phyloP scores from a whole-genome alignment of 2,113 vertebrate genomes.

The Strix aluco region DNA sequence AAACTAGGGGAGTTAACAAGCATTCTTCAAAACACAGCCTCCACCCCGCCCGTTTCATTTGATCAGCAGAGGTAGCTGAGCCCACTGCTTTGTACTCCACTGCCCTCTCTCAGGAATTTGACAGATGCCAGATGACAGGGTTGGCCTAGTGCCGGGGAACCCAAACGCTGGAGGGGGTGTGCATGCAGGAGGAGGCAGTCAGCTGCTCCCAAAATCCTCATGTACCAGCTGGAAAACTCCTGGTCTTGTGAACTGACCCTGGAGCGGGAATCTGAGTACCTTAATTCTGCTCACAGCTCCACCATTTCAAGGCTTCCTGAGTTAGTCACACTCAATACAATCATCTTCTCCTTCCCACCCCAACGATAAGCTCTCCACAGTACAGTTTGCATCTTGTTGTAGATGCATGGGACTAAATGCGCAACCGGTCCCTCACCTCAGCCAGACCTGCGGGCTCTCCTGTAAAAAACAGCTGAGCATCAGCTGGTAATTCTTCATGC shows the following conservation, averaged over 20 bases:
- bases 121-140: not conserved
- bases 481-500: not conserved
- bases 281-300: not conserved
- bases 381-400: not conserved
- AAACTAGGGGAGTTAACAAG: not conserved
- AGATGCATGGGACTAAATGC: accelerated
- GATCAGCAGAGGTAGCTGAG: not conserved
- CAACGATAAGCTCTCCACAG: not conserved
- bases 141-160: not conserved
- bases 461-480: not conserved
- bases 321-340: not conserved
- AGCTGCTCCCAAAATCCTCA: not conserved
- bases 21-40: not conserved
- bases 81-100: not conserved
- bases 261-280: not conserved
- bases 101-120: not conserved
- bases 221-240: not conserved
- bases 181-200: not conserved
- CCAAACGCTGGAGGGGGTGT: not conserved
- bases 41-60: not conserved
- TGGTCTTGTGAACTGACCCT: not conserved
- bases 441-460: accelerated
- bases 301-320: not conserved
- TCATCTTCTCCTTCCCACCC: not conserved
- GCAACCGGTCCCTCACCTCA: not conserved